A percentile compares a stretch with the other conserved stretches of the same genome.
Evolutionary conservation across 2,797 vertebrate genomes (phyloP).

Genomic region (Halcyon leucocephala): DNA sequence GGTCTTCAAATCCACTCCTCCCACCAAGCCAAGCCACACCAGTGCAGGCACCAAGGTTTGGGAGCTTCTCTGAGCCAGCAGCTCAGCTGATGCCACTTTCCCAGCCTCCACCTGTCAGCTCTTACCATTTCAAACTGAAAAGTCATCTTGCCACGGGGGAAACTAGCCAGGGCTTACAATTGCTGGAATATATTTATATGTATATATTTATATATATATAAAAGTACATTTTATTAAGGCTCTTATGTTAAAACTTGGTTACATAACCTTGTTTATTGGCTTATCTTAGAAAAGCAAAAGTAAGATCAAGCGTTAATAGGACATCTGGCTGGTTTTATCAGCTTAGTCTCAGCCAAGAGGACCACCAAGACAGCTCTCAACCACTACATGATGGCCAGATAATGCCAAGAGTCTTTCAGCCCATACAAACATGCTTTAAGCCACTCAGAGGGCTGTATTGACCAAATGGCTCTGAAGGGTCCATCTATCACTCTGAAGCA

Average conservation of each 20-base stretch:
- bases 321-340: slow-evolving; percentile 54
- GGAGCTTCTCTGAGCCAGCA: neutral
- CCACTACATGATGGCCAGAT: neutral
- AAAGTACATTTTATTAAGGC: slow-evolving; percentile 35
- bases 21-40: neutral
- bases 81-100: neutral
- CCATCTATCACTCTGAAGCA: slow-evolving; percentile 30
- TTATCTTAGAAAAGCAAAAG: slow-evolving; percentile 42
- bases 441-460: neutral
- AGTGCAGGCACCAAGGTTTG: neutral
- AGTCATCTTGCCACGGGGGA: neutral
- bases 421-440: neutral
- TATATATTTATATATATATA: neutral
- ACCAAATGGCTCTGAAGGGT: slow-evolving; percentile 6
- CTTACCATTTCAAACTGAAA: neutral
- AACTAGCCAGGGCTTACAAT: neutral
- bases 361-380: slow-evolving; percentile 36
- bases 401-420: slow-evolving; percentile 13
- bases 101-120: neutral
- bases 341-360: slow-evolving; percentile 37
- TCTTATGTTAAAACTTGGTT: slow-evolving; percentile 58
- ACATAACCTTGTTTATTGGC: slow-evolving; percentile 51
- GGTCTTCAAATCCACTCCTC: neutral
- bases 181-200: neutral
- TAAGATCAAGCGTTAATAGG: slow-evolving; percentile 35